Evolutionary conservation across 2,113 vertebrate genomes (phyloP).

Genomic region (Tichodroma muraria): DNA sequence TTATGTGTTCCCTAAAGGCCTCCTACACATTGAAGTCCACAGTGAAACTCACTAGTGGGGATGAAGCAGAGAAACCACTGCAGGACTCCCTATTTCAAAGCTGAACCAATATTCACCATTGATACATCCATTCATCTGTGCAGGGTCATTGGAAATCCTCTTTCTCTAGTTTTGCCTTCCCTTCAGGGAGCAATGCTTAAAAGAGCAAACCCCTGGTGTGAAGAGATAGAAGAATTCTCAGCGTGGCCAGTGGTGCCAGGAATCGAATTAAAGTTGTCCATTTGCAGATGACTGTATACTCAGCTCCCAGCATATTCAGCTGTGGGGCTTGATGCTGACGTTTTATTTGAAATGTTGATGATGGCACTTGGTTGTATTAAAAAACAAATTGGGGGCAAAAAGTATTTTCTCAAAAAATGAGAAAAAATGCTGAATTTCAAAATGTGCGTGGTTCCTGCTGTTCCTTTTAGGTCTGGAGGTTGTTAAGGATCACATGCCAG

Average conservation of each 20-base stretch:
- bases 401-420: conserved; percentile 26
- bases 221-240: conserved; percentile 78
- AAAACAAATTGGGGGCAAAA: neutral
- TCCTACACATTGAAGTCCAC: conserved; percentile 62
- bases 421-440: conserved; percentile 45
- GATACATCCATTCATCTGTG: conserved; percentile 80
- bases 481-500: conserved; percentile 33
- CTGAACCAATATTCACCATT: conserved; percentile 80
- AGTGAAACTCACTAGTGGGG: conserved; percentile 51
- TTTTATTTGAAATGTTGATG: conserved; percentile 59
- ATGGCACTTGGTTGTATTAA: conserved; percentile 8
- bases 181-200: conserved; percentile 80
- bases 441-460: neutral
- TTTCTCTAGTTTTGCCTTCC: conserved; percentile 78
- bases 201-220: conserved; percentile 80
- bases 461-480: conserved; percentile 50
- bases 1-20: conserved; percentile 64
- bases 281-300: conserved; percentile 71
- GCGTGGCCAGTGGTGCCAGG: conserved; percentile 68
- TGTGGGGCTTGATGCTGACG: conserved; percentile 6
- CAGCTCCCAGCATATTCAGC: conserved; percentile 48
- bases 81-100: conserved; percentile 79
- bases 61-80: conserved; percentile 70
- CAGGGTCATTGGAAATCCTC: conserved; percentile 81
- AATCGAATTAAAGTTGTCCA: conserved; percentile 79